These are phyloP conservation scores for Ibidorhyncha struthersii DNA, from an alignment of 2,113 vertebrate species.

Conservation along the genomic window DNA sequence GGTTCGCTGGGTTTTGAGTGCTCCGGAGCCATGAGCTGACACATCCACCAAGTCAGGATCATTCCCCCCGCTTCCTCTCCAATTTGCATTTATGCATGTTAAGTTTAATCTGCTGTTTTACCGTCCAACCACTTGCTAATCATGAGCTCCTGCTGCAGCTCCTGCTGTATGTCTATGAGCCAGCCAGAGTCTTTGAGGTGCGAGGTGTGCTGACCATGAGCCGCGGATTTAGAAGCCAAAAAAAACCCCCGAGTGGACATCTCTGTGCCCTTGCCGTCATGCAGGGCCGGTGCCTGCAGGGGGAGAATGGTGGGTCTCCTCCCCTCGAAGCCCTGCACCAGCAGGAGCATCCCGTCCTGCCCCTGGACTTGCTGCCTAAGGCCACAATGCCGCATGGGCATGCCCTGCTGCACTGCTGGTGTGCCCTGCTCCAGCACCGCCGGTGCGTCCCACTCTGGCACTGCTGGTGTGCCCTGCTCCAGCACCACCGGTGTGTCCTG, in stretches of 20 bases:
- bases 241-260: not conserved
- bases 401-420: not conserved
- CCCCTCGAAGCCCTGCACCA: accelerated
- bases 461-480: no score
- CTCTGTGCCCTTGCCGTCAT: not conserved
- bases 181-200: not conserved
- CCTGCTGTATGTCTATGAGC: accelerated
- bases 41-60: slow-evolving; percentile 8
- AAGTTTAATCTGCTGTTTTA: slow-evolving; percentile 29
- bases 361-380: not conserved
- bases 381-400: accelerated
- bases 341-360: not conserved
- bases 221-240: not conserved
- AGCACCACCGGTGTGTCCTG: no score
- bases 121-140: not conserved
- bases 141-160: not conserved
- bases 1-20: not conserved
- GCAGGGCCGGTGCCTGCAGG: not conserved
- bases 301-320: not conserved
- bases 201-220: not conserved
- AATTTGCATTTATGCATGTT: slow-evolving; percentile 21
- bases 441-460: not conserved
- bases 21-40: not conserved
- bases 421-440: not conserved
- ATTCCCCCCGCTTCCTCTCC: not conserved